Evolutionary conservation across 2,888 invertebrate species (phyloP).

Genomic region (Criorhina ranunculi): DNA sequence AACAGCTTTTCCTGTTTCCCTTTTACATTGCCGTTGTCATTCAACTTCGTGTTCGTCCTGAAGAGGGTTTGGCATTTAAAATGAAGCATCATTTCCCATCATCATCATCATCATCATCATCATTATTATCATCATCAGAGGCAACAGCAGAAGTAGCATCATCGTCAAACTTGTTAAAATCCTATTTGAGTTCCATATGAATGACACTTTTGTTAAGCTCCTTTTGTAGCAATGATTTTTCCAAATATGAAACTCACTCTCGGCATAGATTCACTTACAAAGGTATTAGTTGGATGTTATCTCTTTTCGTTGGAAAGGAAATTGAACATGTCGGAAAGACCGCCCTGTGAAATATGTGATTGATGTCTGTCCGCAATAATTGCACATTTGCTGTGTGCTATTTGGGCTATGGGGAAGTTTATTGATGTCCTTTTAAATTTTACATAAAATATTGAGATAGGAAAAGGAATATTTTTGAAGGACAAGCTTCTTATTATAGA

Average conservation of each 20-base stretch:
- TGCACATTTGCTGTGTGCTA: conserved; percentile 11
- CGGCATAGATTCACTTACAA: conserved; percentile 24
- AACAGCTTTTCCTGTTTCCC: conserved; percentile 31
- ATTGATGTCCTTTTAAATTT: conserved; percentile 8
- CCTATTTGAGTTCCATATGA: conserved; percentile 67
- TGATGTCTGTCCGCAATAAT: conserved; percentile 54
- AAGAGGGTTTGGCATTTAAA: conserved; percentile 69
- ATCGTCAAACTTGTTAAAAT: conserved; percentile 65
- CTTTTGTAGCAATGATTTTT: conserved; percentile 56
- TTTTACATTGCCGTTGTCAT: conserved; percentile 36
- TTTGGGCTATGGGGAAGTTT: neutral
- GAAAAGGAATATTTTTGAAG: neutral
- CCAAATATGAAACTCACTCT: conserved; percentile 40
- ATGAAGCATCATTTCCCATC: conserved; percentile 66
- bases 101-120: conserved; percentile 27
- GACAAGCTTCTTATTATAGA: neutral
- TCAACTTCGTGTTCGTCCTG: conserved; percentile 55
- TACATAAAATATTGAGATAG: neutral
- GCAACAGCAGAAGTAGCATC: conserved; percentile 23
- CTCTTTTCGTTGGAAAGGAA: conserved; percentile 48
- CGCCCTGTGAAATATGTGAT: conserved; percentile 51
- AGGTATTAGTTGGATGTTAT: conserved; percentile 32
- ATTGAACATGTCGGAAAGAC: conserved; percentile 56
- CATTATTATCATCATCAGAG: conserved; percentile 6
- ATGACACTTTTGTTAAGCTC: conserved; percentile 67